These are phyloP conservation scores for Alaudala cheleensis DNA, from an alignment of 2,113 vertebrate genomes.

Conservation along the genomic window DNA sequence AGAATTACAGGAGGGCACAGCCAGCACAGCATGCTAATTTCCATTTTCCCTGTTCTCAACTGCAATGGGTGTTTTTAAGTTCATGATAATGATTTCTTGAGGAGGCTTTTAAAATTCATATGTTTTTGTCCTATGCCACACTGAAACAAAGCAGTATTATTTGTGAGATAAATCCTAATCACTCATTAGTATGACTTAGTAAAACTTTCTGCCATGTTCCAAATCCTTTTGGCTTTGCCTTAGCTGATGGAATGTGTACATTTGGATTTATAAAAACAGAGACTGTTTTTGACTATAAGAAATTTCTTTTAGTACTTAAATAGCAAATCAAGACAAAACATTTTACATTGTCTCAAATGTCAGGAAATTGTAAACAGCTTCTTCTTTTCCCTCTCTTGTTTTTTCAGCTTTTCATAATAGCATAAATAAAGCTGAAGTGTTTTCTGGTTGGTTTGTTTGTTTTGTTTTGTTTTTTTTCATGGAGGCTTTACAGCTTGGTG, in stretches of 20 bases:
- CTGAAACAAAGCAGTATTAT: not conserved
- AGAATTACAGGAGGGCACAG: not conserved
- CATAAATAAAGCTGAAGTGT: not conserved
- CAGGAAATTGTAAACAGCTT: not conserved
- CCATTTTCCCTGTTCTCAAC: not conserved
- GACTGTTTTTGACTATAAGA: not conserved
- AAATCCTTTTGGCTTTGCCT: not conserved
- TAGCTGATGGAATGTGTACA: not conserved
- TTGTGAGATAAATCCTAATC: conserved; percentile 7
- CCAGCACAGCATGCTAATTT: not conserved
- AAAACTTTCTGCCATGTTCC: not conserved
- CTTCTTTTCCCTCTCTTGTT: not conserved
- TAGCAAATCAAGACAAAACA: not conserved
- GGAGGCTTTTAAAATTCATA: not conserved
- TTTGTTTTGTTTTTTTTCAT: not conserved
- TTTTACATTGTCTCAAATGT: not conserved
- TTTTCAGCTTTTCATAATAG: not conserved
- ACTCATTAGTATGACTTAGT: not conserved
- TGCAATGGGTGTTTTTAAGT: not conserved
- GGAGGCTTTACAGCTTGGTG: not conserved
- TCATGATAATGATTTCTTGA: not conserved
- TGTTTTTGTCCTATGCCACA: not conserved
- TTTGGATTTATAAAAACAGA: conserved; percentile 18
- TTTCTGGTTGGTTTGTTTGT: not conserved
- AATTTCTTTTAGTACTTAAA: conserved; percentile 19